These are phyloP conservation scores for Hypsopygia costalis DNA, from an alignment of 2,888 invertebrate genomes.

Conservation along the genomic window DNA sequence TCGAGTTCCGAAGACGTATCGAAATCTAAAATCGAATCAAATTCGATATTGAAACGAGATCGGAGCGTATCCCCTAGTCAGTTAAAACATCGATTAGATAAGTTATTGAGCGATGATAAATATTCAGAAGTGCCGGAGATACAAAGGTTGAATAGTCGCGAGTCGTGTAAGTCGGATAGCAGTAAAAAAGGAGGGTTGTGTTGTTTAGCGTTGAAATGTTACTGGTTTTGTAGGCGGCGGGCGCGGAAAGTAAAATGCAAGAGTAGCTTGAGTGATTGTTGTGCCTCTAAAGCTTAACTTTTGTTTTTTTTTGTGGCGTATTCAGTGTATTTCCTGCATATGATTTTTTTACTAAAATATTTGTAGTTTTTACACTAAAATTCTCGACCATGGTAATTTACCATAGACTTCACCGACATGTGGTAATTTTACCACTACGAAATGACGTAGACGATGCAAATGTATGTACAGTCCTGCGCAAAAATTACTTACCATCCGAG, in stretches of 20 bases:
- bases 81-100: constrained; percentile 81
- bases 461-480: not conserved
- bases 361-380: not conserved
- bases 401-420: not conserved
- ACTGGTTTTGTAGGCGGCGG: constrained; percentile 62
- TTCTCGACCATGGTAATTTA: constrained; percentile 5
- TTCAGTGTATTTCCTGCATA: not conserved
- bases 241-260: constrained; percentile 53
- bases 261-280: constrained; percentile 51
- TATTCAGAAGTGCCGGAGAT: constrained; percentile 39
- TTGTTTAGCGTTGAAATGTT: constrained; percentile 65
- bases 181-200: constrained; percentile 55
- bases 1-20: constrained; percentile 48
- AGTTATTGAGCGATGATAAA: constrained; percentile 47
- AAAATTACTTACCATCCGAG: too few species aligned
- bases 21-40: constrained; percentile 33
- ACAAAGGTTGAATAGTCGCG: constrained; percentile 57
- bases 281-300: constrained; percentile 34
- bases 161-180: constrained; percentile 58
- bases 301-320: not conserved
- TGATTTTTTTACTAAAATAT: not conserved
- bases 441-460: not conserved
- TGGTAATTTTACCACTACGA: constrained; percentile 5
- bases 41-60: constrained; percentile 41
- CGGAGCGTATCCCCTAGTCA: constrained; percentile 82